phyloP scores from a whole-genome alignment of 2,888 invertebrate species.

The Margaritifera margaritifera region DNA sequence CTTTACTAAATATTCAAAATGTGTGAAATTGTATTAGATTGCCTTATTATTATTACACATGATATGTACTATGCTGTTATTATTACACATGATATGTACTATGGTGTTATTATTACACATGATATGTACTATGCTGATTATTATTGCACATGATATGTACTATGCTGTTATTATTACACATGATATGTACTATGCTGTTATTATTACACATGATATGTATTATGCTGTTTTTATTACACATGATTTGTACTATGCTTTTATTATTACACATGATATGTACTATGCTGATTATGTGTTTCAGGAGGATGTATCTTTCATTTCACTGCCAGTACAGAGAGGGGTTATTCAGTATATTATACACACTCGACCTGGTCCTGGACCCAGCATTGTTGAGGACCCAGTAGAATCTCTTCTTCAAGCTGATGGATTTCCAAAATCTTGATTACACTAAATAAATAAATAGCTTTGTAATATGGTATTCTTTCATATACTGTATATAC shows the following conservation, averaged over 20 bases:
- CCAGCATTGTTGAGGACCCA: constrained; percentile 74
- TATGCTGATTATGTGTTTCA: constrained; percentile 22
- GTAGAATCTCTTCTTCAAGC: constrained; percentile 48
- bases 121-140: neutral
- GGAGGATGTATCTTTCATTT: constrained; percentile 46
- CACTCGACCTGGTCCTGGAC: constrained; percentile 88
- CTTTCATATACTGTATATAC: no score
- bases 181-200: neutral
- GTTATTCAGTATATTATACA: constrained; percentile 87
- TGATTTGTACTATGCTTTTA: no score
- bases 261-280: no score
- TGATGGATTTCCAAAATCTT: constrained; percentile 46
- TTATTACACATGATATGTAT: no score
- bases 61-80: neutral
- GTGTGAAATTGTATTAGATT: no score
- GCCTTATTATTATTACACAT: no score
- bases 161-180: neutral
- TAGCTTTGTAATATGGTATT: no score
- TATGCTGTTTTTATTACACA: neutral
- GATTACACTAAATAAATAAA: no score
- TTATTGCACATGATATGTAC: no score
- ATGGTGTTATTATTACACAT: neutral
- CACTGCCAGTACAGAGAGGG: constrained; percentile 74
- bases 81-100: no score
- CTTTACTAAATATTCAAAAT: no score